phyloP scores from a whole-genome alignment of 2,888 invertebrate genomes.

The Icerya purchasi region DNA sequence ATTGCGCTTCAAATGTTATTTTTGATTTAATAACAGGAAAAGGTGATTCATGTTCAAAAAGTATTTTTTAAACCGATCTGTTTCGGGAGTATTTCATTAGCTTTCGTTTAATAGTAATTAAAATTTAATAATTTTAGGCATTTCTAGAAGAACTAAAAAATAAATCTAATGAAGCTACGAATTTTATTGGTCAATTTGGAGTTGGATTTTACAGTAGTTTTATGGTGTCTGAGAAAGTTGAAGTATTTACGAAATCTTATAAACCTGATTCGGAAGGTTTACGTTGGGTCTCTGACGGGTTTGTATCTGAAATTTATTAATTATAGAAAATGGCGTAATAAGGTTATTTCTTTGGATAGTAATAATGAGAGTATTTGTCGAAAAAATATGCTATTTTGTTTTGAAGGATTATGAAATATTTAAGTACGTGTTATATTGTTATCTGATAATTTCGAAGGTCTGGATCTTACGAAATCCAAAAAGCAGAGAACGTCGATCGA shows the following conservation, averaged over 20 bases:
- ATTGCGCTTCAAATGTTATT: constrained; percentile 5
- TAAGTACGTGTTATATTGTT: no score
- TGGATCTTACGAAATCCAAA: constrained; percentile 71
- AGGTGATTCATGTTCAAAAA: no score
- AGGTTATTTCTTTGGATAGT: no score
- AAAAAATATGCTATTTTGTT: no score
- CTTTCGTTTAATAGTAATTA: no score
- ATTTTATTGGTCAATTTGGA: constrained; percentile 92
- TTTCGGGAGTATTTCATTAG: no score
- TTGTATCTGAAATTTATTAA: no score
- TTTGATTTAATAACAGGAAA: neutral
- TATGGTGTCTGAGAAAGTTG: constrained; percentile 89
- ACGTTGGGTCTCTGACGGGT: constrained; percentile 85
- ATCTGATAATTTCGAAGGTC: constrained; percentile 34
- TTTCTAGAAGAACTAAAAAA: constrained; percentile 67
- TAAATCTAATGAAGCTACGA: constrained; percentile 37
- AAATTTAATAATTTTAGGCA: constrained; percentile 30
- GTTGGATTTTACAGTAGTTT: constrained; percentile 96
- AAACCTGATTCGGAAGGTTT: constrained; percentile 42
- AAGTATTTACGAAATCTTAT: constrained; percentile 65
- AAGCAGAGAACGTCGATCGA: constrained; percentile 57
- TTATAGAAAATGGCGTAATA: no score
- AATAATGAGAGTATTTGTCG: no score
- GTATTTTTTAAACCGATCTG: no score
- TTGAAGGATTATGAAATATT: no score